Percentiles rank a stretch among this genome's conserved stretches.
Evolutionary conservation across 1,140 invertebrate species (phyloP).

Genomic region (Bilobella aurantiaca): DNA sequence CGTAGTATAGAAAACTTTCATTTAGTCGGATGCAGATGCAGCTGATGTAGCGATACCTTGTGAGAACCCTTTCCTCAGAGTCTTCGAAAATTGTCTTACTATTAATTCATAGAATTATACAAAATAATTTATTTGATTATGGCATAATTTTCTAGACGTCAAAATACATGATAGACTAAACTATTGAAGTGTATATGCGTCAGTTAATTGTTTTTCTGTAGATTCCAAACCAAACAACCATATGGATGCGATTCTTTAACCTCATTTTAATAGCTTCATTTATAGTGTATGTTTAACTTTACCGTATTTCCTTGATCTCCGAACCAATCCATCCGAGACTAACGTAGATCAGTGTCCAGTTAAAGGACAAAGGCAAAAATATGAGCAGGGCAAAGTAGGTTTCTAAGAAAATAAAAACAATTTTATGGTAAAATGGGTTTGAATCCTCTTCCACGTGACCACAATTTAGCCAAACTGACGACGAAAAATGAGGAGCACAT

Average conservation of each 20-base stretch:
- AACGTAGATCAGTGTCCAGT: not conserved
- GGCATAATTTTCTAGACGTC: too few relatives aligned
- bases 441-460: not conserved
- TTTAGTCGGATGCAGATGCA: not conserved
- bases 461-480: not conserved
- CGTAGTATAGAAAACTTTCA: not conserved
- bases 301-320: not conserved
- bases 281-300: not conserved
- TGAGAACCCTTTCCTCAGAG: not conserved
- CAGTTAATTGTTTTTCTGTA: too few relatives aligned
- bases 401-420: not conserved
- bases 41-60: too few relatives aligned
- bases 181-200: too few relatives aligned
- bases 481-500: not conserved
- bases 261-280: not conserved
- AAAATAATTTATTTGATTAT: too few relatives aligned
- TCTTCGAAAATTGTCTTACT: not conserved
- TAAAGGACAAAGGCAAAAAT: not conserved
- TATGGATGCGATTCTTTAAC: not conserved
- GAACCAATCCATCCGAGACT: not conserved
- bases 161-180: too few relatives aligned
- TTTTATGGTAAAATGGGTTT: not conserved
- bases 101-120: not conserved
- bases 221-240: too few relatives aligned
- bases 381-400: not conserved